Evolutionary conservation across 2,113 vertebrate genomes (phyloP).

Genomic region (Pollachius pollachius): DNA sequence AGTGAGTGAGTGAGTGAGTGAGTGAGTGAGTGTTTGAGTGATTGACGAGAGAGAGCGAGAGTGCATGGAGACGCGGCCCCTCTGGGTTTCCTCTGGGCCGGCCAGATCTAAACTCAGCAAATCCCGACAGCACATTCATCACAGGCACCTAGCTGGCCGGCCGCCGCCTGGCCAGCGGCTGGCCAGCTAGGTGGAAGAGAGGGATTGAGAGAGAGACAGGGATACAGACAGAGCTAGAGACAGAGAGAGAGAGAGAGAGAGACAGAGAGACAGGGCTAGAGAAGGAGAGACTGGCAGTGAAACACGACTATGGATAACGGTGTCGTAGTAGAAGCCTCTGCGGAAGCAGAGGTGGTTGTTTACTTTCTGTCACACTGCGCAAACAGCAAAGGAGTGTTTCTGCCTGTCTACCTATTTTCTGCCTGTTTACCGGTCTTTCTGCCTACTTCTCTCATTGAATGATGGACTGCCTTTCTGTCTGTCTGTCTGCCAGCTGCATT

Average conservation of each 20-base stretch:
- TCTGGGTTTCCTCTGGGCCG: background rate
- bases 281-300: too few species aligned
- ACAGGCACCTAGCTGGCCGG: background rate
- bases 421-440: background rate
- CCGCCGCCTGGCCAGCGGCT: background rate
- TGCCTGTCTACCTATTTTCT: background rate
- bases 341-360: too few species aligned
- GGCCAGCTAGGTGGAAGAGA: background rate
- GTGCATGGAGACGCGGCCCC: background rate
- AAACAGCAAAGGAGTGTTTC: background rate
- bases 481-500: too few species aligned
- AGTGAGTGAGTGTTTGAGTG: slow-evolving; percentile 15
- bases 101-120: background rate
- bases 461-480: too few species aligned
- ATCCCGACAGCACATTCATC: background rate
- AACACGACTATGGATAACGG: too few species aligned
- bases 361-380: too few species aligned
- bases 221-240: too few species aligned
- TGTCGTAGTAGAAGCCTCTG: too few species aligned
- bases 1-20: slow-evolving; percentile 22
- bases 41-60: slow-evolving; percentile 7
- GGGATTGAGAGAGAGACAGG: too few species aligned
- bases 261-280: too few species aligned
- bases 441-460: too few species aligned
- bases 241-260: too few species aligned